Percentiles rank a stretch among this genome's conserved stretches.
Evolutionary conservation across 2,113 vertebrate genomes (phyloP).

Genomic region (Eudorcas thomsonii): DNA sequence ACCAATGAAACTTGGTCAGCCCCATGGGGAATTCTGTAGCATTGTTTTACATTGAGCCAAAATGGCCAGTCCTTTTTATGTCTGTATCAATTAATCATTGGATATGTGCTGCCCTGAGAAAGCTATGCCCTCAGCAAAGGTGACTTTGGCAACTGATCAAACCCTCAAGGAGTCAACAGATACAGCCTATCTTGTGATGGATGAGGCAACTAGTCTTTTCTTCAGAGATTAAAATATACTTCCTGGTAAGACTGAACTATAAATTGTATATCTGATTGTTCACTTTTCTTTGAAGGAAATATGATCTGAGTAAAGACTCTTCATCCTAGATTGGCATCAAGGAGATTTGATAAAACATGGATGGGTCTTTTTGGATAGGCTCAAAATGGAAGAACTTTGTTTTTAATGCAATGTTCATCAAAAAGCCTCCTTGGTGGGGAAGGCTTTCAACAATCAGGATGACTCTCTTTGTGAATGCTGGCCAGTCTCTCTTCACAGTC

Average conservation of each 20-base stretch:
- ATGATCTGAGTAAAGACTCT: background rate
- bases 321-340: background rate
- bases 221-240: background rate
- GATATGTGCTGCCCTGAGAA: background rate
- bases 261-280: background rate
- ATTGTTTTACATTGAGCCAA: background rate
- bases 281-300: background rate
- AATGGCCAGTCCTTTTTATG: background rate
- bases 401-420: background rate
- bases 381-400: background rate
- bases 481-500: background rate
- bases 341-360: background rate
- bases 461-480: background rate
- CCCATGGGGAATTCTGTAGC: background rate
- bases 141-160: background rate
- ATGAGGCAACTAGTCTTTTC: background rate
- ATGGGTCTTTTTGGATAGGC: background rate
- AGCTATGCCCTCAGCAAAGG: background rate
- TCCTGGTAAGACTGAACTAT: background rate
- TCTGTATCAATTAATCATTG: background rate
- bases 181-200: background rate
- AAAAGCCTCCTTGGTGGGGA: background rate
- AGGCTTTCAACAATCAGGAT: background rate
- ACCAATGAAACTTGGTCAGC: background rate
- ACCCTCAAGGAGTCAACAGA: background rate